A percentile compares a stretch with the other conserved stretches of the same genome.
Evolutionary conservation across 2,888 invertebrate species (phyloP).

Genomic region (Eilema sororculum): DNA sequence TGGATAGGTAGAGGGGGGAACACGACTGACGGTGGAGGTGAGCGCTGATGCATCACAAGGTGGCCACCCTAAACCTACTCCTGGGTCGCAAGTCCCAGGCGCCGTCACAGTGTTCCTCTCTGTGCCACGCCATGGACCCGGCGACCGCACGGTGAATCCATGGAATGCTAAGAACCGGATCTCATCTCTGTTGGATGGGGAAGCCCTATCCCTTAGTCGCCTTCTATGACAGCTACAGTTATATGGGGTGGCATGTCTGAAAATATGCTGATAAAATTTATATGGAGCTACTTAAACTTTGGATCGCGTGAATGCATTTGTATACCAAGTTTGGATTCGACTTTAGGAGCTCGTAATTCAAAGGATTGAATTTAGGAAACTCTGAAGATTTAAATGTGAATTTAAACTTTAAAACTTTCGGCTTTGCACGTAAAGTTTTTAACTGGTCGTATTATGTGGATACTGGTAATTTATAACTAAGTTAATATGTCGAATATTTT

Average conservation of each 20-base stretch:
- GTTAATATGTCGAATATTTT: neutral
- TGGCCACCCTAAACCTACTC: too few relatives aligned
- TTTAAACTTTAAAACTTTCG: conserved; percentile 7
- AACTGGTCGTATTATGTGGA: neutral
- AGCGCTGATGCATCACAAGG: too few relatives aligned
- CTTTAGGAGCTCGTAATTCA: neutral
- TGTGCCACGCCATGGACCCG: too few relatives aligned
- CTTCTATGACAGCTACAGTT: too few relatives aligned
- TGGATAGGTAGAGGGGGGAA: too few relatives aligned
- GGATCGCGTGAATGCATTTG: neutral
- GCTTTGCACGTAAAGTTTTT: neutral
- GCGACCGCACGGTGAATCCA: too few relatives aligned
- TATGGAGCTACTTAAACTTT: neutral
- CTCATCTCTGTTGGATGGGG: too few relatives aligned
- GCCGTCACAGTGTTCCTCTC: too few relatives aligned
- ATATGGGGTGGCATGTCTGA: neutral
- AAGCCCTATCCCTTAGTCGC: too few relatives aligned
- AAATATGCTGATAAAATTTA: conserved; percentile 10
- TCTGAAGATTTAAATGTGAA: neutral
- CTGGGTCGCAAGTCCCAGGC: too few relatives aligned
- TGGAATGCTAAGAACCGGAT: too few relatives aligned
- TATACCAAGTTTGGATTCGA: neutral
- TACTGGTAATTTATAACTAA: neutral
- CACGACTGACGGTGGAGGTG: too few relatives aligned
- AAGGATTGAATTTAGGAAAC: neutral